Evolutionary conservation across 2,797 vertebrate species (phyloP), one percentile per base, ranked within the genome.

Genomic region (Limnodromus scolopaceus): DNA sequence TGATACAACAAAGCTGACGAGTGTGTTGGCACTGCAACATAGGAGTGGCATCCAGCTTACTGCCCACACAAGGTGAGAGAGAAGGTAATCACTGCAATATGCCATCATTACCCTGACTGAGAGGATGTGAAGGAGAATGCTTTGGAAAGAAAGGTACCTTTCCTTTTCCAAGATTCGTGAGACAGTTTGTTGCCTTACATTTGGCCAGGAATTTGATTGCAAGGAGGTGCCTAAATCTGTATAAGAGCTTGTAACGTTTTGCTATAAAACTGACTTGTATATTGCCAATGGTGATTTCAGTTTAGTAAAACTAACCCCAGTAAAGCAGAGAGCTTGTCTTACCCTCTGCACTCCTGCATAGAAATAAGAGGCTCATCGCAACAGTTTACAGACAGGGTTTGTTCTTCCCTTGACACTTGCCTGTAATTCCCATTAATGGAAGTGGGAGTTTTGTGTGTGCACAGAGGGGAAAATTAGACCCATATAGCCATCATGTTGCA

Each of bases 61-160:
- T 81, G 92, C 39, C 58, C 66, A 41, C 38, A n/a, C 43, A 25
- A 64, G 64, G 43, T n/a, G 82, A 76, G 57, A 16, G 14, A 84
- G 38, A 64, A 78, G 27, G 49, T 24, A 79, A 60, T 34, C 43
- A 43, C 39, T 69, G 74, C 84, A 83, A 13, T 27, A 32, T 32
- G n/a, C 2, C 1, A 43, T 36, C 70, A 10, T 6, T 0, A 15
- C 22, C n/a, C 20, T 78, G 54, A 34, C 38, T 1, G 0, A 66
- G 39, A 55, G 34, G 19, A 41, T 16, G 23, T 0, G 6, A 61
- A 64, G 38, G 20, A 54, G 12, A 90, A 60, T 1, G 17, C 39
- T 79, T 84, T 76, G 64, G 70, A 74, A 95, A 75, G 41, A 78
- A 76, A 82, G 88, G 15, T 10, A 38, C 4, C 12, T 23, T 51